Evolutionary conservation across 1,140 invertebrate genomes (phyloP).

Genomic region (Leptestheria dahalacensis): DNA sequence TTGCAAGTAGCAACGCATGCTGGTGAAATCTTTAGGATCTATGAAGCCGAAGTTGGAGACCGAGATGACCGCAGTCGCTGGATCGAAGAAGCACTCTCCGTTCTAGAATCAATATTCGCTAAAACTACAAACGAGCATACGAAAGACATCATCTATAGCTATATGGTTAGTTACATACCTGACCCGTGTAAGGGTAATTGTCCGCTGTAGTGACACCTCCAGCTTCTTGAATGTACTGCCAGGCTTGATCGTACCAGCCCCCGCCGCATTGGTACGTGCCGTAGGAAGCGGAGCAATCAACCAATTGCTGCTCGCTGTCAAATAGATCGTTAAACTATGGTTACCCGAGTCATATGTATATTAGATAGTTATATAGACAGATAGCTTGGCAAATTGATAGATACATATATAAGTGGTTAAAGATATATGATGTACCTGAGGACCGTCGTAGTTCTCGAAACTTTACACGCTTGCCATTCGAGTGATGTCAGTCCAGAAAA

Average conservation of each 20-base stretch:
- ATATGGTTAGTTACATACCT: background rate
- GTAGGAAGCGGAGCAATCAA: background rate
- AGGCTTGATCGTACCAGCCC: conserved; percentile 1
- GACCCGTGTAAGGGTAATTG: background rate
- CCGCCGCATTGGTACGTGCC: background rate
- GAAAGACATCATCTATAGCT: background rate
- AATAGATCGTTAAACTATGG: too few relatives aligned
- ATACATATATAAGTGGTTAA: background rate
- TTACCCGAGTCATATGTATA: too few relatives aligned
- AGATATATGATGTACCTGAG: background rate
- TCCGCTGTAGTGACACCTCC: background rate
- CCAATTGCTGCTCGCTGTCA: background rate
- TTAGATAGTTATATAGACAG: too few relatives aligned
- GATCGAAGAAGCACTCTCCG: too few relatives aligned
- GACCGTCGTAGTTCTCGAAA: background rate
- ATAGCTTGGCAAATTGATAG: background rate
- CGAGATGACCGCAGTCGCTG: too few relatives aligned
- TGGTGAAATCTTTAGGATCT: too few relatives aligned
- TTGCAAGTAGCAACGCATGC: too few relatives aligned
- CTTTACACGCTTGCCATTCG: background rate
- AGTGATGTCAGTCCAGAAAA: background rate
- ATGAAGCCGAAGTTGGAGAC: too few relatives aligned
- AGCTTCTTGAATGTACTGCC: background rate
- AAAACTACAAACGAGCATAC: background rate
- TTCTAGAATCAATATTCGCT: background rate